A percentile compares a stretch with the other conserved stretches of the same genome.
These are phyloP conservation scores for Troilus luridus DNA, from an alignment of 2,888 invertebrate genomes.

Conservation along the genomic window DNA sequence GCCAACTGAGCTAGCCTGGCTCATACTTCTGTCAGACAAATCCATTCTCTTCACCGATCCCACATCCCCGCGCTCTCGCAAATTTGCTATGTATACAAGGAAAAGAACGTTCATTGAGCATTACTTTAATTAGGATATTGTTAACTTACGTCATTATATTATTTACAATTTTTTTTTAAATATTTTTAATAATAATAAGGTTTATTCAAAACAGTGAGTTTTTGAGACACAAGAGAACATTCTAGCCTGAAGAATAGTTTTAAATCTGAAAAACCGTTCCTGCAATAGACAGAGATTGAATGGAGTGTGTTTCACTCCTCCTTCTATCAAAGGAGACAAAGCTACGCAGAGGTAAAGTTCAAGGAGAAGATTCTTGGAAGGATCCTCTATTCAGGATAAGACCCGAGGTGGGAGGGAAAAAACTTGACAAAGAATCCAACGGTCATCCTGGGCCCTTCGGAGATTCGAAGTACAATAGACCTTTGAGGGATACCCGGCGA, in stretches of 20 bases:
- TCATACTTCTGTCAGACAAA: too few species aligned
- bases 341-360: neutral
- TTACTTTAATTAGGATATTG: too few species aligned
- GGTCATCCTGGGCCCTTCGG: conserved; percentile 13
- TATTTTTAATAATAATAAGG: too few species aligned
- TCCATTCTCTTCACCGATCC: too few species aligned
- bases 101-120: too few species aligned
- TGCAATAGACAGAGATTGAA: neutral
- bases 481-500: neutral
- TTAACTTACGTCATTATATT: too few species aligned
- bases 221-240: too few species aligned
- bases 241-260: neutral
- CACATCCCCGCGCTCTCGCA: too few species aligned
- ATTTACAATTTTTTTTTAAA: too few species aligned
- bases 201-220: too few species aligned
- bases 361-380: neutral
- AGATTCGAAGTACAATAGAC: neutral
- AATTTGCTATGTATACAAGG: too few species aligned
- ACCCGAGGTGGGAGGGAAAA: conserved; percentile 35
- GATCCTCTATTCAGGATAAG: conserved; percentile 14
- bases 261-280: neutral
- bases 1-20: too few species aligned
- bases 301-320: neutral
- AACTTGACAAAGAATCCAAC: conserved; percentile 37
- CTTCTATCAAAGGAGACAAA: neutral